These are phyloP conservation scores for Vicugna pacos DNA, from an alignment of 2,113 vertebrate genomes.

Conservation along the genomic window DNA sequence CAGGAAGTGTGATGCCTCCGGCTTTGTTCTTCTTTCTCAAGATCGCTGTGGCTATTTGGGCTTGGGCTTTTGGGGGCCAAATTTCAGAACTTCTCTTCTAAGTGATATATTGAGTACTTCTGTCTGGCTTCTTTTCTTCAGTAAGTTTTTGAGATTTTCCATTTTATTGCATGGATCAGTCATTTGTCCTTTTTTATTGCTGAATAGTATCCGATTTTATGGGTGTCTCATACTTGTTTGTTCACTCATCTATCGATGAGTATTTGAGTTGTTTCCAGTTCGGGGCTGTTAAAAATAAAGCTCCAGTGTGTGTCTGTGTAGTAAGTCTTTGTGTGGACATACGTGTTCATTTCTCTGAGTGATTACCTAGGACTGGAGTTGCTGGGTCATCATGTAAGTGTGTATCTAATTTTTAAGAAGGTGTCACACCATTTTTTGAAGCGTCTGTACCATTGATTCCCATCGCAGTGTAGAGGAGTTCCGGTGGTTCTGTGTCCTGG, in stretches of 20 bases:
- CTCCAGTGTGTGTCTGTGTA: not conserved
- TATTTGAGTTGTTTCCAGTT: not conserved
- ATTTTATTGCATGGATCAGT: not conserved
- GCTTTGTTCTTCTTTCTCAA: not conserved
- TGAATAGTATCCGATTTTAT: not conserved
- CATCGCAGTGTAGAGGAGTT: not conserved
- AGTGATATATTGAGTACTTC: not conserved
- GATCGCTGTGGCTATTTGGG: not conserved
- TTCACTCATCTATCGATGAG: not conserved
- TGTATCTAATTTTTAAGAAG: not conserved
- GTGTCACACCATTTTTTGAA: not conserved
- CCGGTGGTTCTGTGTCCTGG: too few species aligned
- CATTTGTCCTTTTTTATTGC: not conserved
- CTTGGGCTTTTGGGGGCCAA: too few species aligned
- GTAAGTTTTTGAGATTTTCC: not conserved
- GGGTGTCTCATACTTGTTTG: not conserved
- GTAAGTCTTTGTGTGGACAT: not conserved
- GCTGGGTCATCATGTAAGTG: not conserved
- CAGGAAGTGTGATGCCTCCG: not conserved
- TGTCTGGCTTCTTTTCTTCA: not conserved
- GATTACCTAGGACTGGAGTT: not conserved
- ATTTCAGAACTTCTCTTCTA: too few species aligned
- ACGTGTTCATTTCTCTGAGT: not conserved
- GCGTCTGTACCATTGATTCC: not conserved
- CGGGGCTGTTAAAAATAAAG: not conserved